These are phyloP conservation scores for Gymnothorax javanicus DNA, from an alignment of 2,797 vertebrate species.

Conservation along the genomic window DNA sequence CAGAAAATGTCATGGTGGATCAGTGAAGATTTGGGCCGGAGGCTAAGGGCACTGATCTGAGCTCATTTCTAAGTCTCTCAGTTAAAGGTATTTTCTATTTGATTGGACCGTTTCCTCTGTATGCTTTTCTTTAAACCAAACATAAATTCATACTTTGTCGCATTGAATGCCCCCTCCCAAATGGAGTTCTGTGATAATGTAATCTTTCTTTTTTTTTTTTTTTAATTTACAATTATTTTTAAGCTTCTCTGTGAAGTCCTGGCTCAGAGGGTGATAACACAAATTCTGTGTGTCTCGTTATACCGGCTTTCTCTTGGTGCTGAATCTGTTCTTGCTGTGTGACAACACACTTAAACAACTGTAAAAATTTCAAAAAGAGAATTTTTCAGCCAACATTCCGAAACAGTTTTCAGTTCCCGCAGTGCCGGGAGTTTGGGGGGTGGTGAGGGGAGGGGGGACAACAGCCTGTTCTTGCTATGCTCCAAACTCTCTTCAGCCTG, in stretches of 20 bases:
- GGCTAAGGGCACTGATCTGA: no score
- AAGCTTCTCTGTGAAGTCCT: conserved; percentile 7
- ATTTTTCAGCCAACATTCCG: conserved; percentile 67
- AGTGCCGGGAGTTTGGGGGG: conserved; percentile 43
- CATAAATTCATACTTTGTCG: neutral
- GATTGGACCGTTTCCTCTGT: no score
- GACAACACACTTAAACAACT: conserved; percentile 59
- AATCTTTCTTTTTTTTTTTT: neutral
- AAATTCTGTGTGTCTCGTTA: conserved; percentile 43
- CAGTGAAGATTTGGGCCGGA: no score
- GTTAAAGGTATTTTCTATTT: no score
- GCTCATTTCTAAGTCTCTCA: no score
- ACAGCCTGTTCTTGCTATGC: conserved; percentile 13
- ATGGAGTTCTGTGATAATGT: neutral
- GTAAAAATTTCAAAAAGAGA: conserved; percentile 47
- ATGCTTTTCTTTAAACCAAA: no score
- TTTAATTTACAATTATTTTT: neutral
- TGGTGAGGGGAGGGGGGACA: conserved; percentile 38
- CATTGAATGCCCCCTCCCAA: neutral
- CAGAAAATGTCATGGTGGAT: neutral
- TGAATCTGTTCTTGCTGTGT: conserved; percentile 58
- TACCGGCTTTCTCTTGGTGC: conserved; percentile 62
- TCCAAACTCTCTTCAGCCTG: conserved; percentile 31
- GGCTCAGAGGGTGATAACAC: conserved; percentile 48
- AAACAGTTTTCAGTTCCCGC: conserved; percentile 56